Base-by-base conservation (phyloP, 2,113 vertebrate species). In the Oxygymnocypris stewartii region DNA sequence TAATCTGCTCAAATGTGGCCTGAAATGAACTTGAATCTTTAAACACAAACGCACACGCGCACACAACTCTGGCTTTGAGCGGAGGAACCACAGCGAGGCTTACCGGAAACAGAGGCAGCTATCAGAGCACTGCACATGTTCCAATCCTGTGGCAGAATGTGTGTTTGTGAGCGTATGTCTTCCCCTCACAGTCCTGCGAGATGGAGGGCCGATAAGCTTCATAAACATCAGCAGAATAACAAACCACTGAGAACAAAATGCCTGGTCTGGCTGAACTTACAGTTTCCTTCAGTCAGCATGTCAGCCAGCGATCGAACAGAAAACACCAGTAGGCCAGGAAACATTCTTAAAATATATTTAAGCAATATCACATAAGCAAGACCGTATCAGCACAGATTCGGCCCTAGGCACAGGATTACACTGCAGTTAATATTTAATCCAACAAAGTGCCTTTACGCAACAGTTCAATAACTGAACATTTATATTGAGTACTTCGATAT, bases 161-260 rank as follows among this genome's bases (percentile, higher is more conserved):
- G 79, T n/a, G 49, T 37, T 49, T 31, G 28, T 31, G 28, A 31
- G 28, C 2, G 28, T 31, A 2, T 31, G 28, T 44, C 65, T 49
- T 67, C 25, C 40, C 44, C 11, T 82, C 79, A 44, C 35, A 42
- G 23, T 44, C 35, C 54, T 81, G 11, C 65, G 57, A 82, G 79
- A 82, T 82, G 79, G 79, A 44, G 79, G 4, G n/a, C n/a, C 49
- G 79, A 82, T 82, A 82, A 82, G 79, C 40, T 47, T 67, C 42
- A 82, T 82, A 82, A 82, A 25, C 42, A 67, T 67, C 18, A 78
- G 40, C 59, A 67, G 42, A 82, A 82, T 82, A 47, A 82, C 59
- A 82, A 65, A 67, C 40, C n/a, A 49, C 61, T 6, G 40, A 82
- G 79, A 67, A 67, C 37, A 82, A 82, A 49, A 67, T 7, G 59